Base-by-base conservation (phyloP, 2,113 vertebrate species). In the Lasiurus cinereus region DNA sequence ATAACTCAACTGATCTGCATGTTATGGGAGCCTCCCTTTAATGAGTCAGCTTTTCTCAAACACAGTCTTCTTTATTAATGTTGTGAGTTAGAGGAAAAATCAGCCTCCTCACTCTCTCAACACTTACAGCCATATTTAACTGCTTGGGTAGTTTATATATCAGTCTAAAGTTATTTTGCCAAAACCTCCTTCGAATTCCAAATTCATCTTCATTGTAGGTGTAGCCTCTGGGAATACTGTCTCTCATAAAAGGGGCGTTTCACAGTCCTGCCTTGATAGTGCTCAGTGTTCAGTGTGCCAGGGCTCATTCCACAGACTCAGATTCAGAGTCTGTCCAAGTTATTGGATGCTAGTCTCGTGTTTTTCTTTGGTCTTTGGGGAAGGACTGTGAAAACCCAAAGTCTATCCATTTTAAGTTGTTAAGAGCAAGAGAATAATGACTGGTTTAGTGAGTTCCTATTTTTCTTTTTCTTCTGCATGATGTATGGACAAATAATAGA, bases 381-480 rank as follows among this genome's bases (percentile, higher is more conserved):
- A 77, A 92, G 43, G 31, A 54, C 33, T 73, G 8, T 88, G 62
- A 31, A 73, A 78, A 12, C 19, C 33, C 31, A 83, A 88, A 87
- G 22, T 69, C 64, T 90, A n/a, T 85, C 6, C 9, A 50, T 80
- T 90, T 92, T 76, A 79, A 93, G 29, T 91, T n/a, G 33, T 50
- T 82, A 79, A 95, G 43, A 95, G 50, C n/a, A 29, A 91, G 64
- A 87, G 76, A 78, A 86, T 39, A 72, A 90, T 74, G 24, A 76
- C 50, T 92, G 46, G 21, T 73, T 82, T 69, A 89, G 52, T 76
- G 14, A 90, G 3, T 77, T 80, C 0, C 6, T 96, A 90, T 77
- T 87, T 89, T 79, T 27, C 31, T 74, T 79, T 62, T 87, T 87
- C 18, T 18, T 87, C 52, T 36, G 46, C 27, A 77, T 46, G 3